A percentile compares a stretch with the other conserved stretches of the same genome.
Conservation (phyloP, 2,113 vertebrate species). For the Herpailurus yagouaroundi region DNA sequence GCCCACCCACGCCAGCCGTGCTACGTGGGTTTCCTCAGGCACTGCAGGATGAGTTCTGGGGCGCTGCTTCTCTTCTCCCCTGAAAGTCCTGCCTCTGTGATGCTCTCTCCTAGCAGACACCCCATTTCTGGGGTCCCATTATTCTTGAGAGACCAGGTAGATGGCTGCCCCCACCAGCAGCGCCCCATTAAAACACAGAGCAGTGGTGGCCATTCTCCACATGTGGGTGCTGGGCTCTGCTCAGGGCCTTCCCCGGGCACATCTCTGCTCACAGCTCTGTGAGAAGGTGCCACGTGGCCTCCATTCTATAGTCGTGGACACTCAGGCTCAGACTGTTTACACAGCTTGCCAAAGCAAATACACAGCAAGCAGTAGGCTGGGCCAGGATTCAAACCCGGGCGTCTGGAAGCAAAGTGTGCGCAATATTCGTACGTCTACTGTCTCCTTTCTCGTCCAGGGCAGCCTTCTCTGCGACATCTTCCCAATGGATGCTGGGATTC, state of each 20-base stretch:
- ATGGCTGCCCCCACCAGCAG: too few relatives aligned
- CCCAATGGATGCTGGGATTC: neutral
- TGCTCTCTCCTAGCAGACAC: too few relatives aligned
- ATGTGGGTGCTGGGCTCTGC: neutral
- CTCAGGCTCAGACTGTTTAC: rapidly evolving
- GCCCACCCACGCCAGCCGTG: neutral
- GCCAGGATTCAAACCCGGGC: neutral
- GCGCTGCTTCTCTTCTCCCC: neutral
- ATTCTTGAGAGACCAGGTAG: too few relatives aligned
- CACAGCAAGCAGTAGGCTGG: neutral
- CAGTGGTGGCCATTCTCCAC: rapidly evolving
- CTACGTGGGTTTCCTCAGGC: neutral
- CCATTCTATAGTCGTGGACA: rapidly evolving
- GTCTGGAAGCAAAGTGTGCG: neutral
- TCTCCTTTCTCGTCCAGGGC: rapidly evolving
- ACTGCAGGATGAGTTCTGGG: neutral
- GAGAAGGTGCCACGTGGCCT: rapidly evolving
- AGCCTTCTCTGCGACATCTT: neutral
- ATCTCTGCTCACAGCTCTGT: rapidly evolving
- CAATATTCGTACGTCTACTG: rapidly evolving
- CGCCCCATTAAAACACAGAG: rapidly evolving
- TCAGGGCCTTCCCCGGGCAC: neutral
- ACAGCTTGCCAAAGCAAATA: neutral
- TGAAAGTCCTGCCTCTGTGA: neutral
- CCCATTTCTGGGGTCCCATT: neutral